Percentiles rank a stretch among this genome's conserved stretches.
Conservation (phyloP, 1,140 invertebrate genomes). For the Drosophila rufa region DNA sequence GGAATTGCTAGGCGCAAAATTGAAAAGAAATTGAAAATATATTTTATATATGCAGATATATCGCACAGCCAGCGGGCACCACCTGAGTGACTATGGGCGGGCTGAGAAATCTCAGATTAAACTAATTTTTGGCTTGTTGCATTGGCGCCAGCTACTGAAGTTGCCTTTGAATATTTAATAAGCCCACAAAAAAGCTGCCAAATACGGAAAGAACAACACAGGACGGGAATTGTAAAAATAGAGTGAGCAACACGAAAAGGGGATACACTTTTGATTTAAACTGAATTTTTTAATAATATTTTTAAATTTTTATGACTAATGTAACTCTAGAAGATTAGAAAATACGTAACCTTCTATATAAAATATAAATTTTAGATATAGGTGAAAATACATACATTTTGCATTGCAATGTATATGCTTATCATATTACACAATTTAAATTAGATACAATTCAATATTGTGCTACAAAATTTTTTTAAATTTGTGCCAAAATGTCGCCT, state of each 20-base stretch:
- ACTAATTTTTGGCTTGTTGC: constrained; percentile 76
- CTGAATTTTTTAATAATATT: no score
- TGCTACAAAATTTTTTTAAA: neutral
- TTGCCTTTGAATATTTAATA: constrained; percentile 78
- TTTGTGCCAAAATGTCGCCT: neutral
- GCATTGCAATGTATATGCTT: no score
- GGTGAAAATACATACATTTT: no score
- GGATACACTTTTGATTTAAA: neutral
- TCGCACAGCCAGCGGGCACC: constrained; percentile 62
- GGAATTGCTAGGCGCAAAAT: constrained; percentile 69
- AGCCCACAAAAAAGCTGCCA: constrained; percentile 29
- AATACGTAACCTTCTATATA: no score
- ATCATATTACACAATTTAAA: no score
- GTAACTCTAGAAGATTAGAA: no score
- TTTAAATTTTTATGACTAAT: no score
- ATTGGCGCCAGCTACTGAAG: constrained; percentile 51
- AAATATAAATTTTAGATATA: no score
- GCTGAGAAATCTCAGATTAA: constrained; percentile 74
- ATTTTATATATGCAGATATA: constrained; percentile 60
- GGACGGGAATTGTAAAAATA: constrained; percentile 18
- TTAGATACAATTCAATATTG: no score
- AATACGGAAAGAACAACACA: constrained; percentile 15
- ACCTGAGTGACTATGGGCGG: constrained; percentile 45
- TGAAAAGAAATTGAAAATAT: constrained; percentile 68
- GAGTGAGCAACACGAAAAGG: constrained; percentile 2